phyloP scores from a whole-genome alignment of 2,888 invertebrate genomes.

The Agrilus biguttatus region DNA sequence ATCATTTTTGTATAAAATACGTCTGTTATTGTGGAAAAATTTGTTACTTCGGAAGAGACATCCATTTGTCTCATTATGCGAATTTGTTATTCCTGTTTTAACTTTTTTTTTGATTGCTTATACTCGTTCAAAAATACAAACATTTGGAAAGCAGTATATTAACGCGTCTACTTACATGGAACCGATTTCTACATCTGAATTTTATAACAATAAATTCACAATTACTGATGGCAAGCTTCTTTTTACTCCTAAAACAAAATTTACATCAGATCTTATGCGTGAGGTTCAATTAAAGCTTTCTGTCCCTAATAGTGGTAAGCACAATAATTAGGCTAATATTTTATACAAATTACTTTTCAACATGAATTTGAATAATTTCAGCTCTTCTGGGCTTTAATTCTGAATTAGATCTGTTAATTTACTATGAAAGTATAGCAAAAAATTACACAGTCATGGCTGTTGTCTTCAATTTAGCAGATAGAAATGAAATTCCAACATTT shows the following conservation, averaged over 20 bases:
- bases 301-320: slow-evolving; percentile 21
- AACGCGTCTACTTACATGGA: slow-evolving; percentile 17
- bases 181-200: slow-evolving; percentile 4
- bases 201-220: slow-evolving; percentile 12
- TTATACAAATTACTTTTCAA: neutral
- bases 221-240: slow-evolving; percentile 11
- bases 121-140: slow-evolving; percentile 21
- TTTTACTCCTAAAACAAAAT: slow-evolving; percentile 21
- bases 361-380: slow-evolving; percentile 11
- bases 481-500: slow-evolving; percentile 10
- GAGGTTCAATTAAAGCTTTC: slow-evolving; percentile 19
- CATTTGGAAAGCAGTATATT: slow-evolving; percentile 21
- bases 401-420: slow-evolving; percentile 16
- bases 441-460: slow-evolving; percentile 16
- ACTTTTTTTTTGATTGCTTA: slow-evolving; percentile 26
- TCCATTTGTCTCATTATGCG: slow-evolving; percentile 23
- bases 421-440: slow-evolving; percentile 12
- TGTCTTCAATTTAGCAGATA: slow-evolving; percentile 15
- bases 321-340: too few species aligned
- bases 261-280: slow-evolving; percentile 19
- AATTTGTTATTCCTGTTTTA: slow-evolving; percentile 22
- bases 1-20: slow-evolving; percentile 15
- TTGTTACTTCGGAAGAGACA: slow-evolving; percentile 23
- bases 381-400: slow-evolving; percentile 17
- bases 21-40: slow-evolving; percentile 26